phyloP scores from a whole-genome alignment of 1,140 invertebrate genomes.

The Drosophila rhopaloa region DNA sequence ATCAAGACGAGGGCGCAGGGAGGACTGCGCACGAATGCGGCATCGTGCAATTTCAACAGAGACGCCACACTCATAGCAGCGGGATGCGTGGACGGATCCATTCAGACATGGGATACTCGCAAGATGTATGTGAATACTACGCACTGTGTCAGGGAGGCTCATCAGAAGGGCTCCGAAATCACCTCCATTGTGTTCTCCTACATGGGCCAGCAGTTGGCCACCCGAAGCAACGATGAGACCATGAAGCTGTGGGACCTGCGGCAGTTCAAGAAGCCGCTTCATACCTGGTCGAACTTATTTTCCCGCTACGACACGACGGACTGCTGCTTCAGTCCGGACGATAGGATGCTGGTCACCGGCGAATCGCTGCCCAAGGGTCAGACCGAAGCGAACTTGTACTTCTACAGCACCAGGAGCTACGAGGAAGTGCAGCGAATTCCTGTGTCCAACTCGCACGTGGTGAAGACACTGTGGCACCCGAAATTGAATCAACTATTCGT shows the following conservation, averaged over 20 bases:
- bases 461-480: conserved; percentile 97
- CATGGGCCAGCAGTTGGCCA: conserved; percentile 90
- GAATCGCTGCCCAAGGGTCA: conserved; percentile 91
- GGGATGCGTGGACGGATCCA: conserved; percentile 97
- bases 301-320: conserved; percentile 96
- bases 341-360: conserved; percentile 94
- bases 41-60: conserved; percentile 92
- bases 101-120: conserved; percentile 99
- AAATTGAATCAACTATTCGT: conserved; percentile 98
- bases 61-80: conserved; percentile 96
- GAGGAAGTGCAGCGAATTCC: conserved; percentile 90
- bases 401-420: conserved; percentile 93
- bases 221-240: conserved; percentile 95
- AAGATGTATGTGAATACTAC: conserved; percentile 93
- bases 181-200: conserved; percentile 95
- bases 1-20: conserved; percentile 96
- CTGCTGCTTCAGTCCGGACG: conserved; percentile 93
- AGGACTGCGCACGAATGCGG: conserved; percentile 95
- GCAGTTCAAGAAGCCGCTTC: conserved; percentile 92
- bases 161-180: conserved; percentile 92
- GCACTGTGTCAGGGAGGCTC: conserved; percentile 91
- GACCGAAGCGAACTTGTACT: conserved; percentile 90
- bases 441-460: conserved; percentile 92
- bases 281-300: conserved; percentile 89
- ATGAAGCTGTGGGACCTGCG: conserved; percentile 98